Percentiles rank a stretch among this genome's conserved stretches.
Evolutionary conservation across 2,888 invertebrate genomes (phyloP).

Genomic region (Hemistola chrysoprasaria): DNA sequence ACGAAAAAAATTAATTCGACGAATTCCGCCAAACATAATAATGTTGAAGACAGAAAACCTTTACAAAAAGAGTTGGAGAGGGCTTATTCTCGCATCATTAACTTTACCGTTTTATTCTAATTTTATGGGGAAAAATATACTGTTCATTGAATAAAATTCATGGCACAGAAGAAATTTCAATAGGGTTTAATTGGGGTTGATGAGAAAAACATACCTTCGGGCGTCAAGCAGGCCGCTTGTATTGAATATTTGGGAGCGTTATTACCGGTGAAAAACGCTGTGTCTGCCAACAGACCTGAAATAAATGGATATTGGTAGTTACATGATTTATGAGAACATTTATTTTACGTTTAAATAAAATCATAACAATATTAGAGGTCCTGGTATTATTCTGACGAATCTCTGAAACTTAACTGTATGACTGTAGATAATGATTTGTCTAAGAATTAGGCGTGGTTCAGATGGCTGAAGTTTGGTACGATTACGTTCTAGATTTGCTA

Average conservation of each 20-base stretch:
- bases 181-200: not conserved
- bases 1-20: slow-evolving; percentile 19
- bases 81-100: not conserved
- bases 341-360: no score
- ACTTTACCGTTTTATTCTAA: no score
- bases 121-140: no score
- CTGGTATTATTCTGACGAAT: no score
- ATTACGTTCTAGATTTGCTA: no score
- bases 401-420: no score
- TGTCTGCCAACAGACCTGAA: slow-evolving; percentile 80
- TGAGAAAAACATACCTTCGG: slow-evolving; percentile 62
- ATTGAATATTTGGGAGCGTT: slow-evolving; percentile 84
- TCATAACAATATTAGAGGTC: no score
- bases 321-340: slow-evolving; percentile 5
- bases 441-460: no score
- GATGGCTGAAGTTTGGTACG: no score
- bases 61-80: not conserved
- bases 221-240: slow-evolving; percentile 78
- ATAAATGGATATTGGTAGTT: slow-evolving; percentile 21
- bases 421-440: no score
- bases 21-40: not conserved
- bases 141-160: no score
- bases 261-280: slow-evolving; percentile 85
- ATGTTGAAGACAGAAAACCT: slow-evolving; percentile 6
- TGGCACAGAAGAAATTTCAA: not conserved